Base-by-base conservation (phyloP, 2,888 invertebrate species). In the Piscicola geometra region DNA sequence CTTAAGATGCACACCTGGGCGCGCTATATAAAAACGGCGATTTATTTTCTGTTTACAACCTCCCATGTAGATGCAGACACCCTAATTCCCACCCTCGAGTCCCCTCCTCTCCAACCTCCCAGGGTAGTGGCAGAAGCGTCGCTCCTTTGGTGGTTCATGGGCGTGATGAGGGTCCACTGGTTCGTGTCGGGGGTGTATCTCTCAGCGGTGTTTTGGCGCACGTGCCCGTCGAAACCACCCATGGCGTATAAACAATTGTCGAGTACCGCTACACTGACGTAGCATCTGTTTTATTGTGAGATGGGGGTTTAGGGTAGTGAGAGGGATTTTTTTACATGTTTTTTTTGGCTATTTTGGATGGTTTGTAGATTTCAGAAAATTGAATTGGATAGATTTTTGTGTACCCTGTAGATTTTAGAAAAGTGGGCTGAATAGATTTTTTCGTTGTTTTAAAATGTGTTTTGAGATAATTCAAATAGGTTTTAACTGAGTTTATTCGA, bases 181-280 rank as follows among this genome's bases (percentile, higher is more conserved):
- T 93, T 92, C 5, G 89, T 88, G 89, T 76, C 76, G 0, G 92
- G 91, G 81, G 91, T 91, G 85, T 91, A 93, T 72, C 91, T 88
- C 83, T 93, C 93, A 1, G 91, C 92, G 32, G 92, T 90, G 84
- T 91, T 92, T 88, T 92, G 90, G 82, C 93, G 92, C 82, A 93
- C 92, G 82, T 92, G 91, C 0, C 95, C 95, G 84, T 94, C 94
- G 85, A 93, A 95, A 0, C 95, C 95, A 0, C 86, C 86, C 83
- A 86, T 83, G n/a, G 86, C 85, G 78, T 85, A 86, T 69, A 86
- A 83, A 21, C 79, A 80, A 0, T 92, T 91, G 79, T 92, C 90
- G 41, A 93, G 86, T 0, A 91, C 89, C n/a, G 94, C 92, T 1
- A 94, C 93, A 83, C 92, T 92, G 0, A 94, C 94, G 83, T 96